A percentile compares a stretch with the other conserved stretches of the same genome.
Conservation (phyloP, 1,140 invertebrate genomes). For the Calycopis cecrops region DNA sequence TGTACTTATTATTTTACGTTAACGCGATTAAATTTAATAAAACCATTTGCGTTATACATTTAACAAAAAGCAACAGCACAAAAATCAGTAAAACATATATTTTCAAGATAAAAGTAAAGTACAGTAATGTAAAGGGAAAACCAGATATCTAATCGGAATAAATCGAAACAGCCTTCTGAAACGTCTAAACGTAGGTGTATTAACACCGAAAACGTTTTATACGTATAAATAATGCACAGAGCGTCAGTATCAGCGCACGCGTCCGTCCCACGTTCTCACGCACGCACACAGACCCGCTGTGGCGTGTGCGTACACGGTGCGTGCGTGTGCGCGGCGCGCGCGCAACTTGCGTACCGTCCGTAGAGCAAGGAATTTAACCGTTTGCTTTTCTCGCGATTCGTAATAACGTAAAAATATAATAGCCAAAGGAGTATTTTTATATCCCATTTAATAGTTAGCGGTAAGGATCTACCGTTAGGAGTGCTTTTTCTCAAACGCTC, state of each 20-base stretch:
- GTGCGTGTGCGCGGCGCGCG: slow-evolving; percentile 28
- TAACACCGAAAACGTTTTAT: slow-evolving; percentile 48
- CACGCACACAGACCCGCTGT: slow-evolving; percentile 40
- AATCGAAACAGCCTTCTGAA: slow-evolving; percentile 6
- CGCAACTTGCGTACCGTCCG: slow-evolving; percentile 34
- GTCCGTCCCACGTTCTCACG: slow-evolving; percentile 59
- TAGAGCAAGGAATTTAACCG: slow-evolving; percentile 35
- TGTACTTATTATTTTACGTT: too few species aligned
- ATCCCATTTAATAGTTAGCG: too few species aligned
- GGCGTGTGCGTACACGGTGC: slow-evolving; percentile 18
- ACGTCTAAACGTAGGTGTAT: slow-evolving; percentile 26
- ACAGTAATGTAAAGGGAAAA: not conserved
- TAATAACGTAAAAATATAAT: too few species aligned
- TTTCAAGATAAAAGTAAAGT: too few species aligned
- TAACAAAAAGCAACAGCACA: too few species aligned
- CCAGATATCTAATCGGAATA: not conserved
- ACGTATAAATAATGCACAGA: slow-evolving; percentile 62
- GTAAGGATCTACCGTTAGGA: too few species aligned
- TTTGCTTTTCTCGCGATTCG: not conserved
- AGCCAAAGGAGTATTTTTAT: too few species aligned
- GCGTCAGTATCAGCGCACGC: slow-evolving; percentile 60
- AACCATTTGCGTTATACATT: too few species aligned
- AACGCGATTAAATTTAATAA: too few species aligned
- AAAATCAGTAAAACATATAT: too few species aligned
- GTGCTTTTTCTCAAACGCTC: too few species aligned